phyloP scores from a whole-genome alignment of 2,888 invertebrate species.

The Yponomeuta evonymella region DNA sequence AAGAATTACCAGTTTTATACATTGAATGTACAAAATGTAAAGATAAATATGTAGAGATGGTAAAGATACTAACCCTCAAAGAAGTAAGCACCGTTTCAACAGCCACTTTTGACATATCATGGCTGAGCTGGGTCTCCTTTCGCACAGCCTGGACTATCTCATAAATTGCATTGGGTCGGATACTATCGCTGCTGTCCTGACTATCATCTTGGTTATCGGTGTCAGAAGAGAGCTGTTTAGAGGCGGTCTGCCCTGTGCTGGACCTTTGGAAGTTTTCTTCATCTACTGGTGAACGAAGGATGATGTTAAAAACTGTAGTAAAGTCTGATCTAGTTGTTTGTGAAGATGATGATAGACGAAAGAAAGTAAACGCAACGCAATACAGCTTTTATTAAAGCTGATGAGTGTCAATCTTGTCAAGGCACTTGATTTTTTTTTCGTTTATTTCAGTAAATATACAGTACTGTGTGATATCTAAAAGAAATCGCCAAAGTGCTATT shows the following conservation, averaged over 20 bases:
- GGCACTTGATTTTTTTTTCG: no score
- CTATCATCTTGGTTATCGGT: constrained; percentile 70
- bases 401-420: no score
- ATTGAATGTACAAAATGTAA: no score
- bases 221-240: constrained; percentile 60
- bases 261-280: constrained; percentile 35
- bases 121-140: constrained; percentile 88
- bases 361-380: no score
- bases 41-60: no score
- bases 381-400: no score
- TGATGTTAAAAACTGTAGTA: background rate
- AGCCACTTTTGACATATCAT: constrained; percentile 90
- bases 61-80: constrained; percentile 47
- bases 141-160: constrained; percentile 88
- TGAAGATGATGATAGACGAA: no score
- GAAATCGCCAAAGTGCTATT: no score
- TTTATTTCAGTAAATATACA: no score
- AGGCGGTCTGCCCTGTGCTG: constrained; percentile 38
- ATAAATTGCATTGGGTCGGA: constrained; percentile 78
- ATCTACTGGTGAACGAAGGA: constrained; percentile 30
- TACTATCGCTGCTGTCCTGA: constrained; percentile 66
- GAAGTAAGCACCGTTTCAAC: constrained; percentile 84
- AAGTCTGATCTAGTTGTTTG: background rate
- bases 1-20: no score
- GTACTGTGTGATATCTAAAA: no score